These are phyloP conservation scores for Haemorhous mexicanus DNA, from an alignment of 2,113 vertebrate species.

Conservation along the genomic window DNA sequence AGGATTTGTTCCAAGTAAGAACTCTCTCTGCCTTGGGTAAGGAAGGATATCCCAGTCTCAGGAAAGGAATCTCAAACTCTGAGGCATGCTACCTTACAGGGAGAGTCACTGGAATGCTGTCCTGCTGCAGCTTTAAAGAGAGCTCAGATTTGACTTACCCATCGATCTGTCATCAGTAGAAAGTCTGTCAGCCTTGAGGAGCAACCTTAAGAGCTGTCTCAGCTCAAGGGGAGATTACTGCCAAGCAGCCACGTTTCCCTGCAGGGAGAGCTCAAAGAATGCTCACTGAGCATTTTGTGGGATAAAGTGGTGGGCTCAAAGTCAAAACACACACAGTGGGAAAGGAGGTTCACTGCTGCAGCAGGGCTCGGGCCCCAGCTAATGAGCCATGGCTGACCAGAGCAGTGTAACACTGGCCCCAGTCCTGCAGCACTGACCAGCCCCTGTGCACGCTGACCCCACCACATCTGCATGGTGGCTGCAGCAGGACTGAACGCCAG, in stretches of 20 bases:
- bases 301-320: background rate
- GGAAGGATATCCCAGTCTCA: background rate
- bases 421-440: no score
- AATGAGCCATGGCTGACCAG: background rate
- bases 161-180: background rate
- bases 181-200: background rate
- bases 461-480: background rate
- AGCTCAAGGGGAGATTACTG: background rate
- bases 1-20: background rate
- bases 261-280: background rate
- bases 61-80: background rate
- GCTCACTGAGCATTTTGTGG: no score
- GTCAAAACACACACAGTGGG: background rate
- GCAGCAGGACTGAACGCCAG: background rate
- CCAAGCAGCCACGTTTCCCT: background rate
- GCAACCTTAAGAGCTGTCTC: background rate
- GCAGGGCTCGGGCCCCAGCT: background rate
- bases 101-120: background rate
- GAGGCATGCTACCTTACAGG: background rate
- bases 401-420: fast-evolving
- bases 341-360: background rate
- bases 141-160: background rate
- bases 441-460: background rate
- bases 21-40: background rate
- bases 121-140: background rate